Conservation (phyloP, 1,140 invertebrate species). For the Caerostris extrusa region DNA sequence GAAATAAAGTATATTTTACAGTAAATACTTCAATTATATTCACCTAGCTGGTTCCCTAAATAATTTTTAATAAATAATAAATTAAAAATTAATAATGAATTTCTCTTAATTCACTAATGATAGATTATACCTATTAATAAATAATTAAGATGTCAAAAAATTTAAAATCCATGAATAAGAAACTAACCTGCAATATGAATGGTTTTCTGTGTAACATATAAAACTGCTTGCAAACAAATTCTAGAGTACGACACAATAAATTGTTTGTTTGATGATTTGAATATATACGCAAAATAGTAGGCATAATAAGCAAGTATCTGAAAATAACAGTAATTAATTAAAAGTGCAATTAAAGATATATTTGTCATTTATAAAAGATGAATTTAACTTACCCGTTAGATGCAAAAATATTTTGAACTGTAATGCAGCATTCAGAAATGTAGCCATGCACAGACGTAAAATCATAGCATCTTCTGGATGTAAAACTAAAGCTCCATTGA, state of each 20-base stretch:
- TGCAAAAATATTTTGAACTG: constrained; percentile 99
- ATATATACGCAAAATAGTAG: constrained; percentile 97
- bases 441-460: constrained; percentile 96
- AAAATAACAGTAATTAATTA: constrained; percentile 79
- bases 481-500: constrained; percentile 97
- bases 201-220: constrained; percentile 99
- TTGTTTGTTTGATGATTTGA: constrained; percentile 98
- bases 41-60: no score
- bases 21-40: no score
- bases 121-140: no score
- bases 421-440: constrained; percentile 97
- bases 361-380: neutral
- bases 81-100: no score
- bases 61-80: no score
- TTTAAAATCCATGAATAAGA: neutral
- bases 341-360: neutral
- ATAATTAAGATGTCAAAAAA: neutral
- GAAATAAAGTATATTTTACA: no score
- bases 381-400: constrained; percentile 90
- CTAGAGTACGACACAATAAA: constrained; percentile 95
- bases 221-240: constrained; percentile 99
- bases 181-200: constrained; percentile 89
- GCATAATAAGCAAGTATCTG: constrained; percentile 98
- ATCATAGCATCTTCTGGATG: constrained; percentile 98
- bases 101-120: no score